phyloP scores from a whole-genome alignment of 2,113 vertebrate genomes.

The Colius striatus region DNA sequence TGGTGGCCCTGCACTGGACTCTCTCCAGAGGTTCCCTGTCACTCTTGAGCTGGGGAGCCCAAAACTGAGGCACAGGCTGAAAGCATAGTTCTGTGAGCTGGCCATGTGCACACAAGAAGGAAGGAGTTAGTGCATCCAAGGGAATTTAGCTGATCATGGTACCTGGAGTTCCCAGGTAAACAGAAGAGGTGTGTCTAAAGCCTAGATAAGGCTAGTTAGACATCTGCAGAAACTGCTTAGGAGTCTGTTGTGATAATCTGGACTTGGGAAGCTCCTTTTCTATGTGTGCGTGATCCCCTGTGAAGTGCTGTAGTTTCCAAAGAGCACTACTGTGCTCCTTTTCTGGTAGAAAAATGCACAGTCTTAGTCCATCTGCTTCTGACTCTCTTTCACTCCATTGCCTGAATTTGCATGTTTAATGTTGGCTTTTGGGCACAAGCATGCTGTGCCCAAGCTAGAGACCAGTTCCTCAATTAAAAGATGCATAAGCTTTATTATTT shows the following conservation, averaged over 20 bases:
- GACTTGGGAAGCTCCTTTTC: not conserved
- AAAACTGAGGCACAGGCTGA: not conserved
- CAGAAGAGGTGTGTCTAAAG: not conserved
- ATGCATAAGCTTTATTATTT: constrained; percentile 1
- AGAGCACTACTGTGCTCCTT: not conserved
- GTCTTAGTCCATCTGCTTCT: constrained; percentile 9
- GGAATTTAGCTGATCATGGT: not conserved
- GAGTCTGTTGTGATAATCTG: not conserved
- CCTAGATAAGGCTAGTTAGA: not conserved
- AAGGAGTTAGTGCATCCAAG: not conserved
- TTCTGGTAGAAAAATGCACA: not conserved
- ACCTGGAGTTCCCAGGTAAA: not conserved
- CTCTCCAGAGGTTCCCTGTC: too few relatives aligned
- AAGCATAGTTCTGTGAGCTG: not conserved
- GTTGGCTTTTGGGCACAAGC: constrained; percentile 14
- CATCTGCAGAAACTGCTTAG: not conserved
- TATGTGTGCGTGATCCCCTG: not conserved
- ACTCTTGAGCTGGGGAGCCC: too few relatives aligned
- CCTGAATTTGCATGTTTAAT: constrained; percentile 27
- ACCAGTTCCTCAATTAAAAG: constrained; percentile 22
- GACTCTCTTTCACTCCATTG: not conserved
- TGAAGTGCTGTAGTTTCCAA: constrained; percentile 3
- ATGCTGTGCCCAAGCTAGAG: not conserved
- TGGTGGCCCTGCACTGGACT: too few relatives aligned
- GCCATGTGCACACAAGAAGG: not conserved